Base-by-base conservation (phyloP, 2,797 vertebrate species). In the Darevskia mixta region DNA sequence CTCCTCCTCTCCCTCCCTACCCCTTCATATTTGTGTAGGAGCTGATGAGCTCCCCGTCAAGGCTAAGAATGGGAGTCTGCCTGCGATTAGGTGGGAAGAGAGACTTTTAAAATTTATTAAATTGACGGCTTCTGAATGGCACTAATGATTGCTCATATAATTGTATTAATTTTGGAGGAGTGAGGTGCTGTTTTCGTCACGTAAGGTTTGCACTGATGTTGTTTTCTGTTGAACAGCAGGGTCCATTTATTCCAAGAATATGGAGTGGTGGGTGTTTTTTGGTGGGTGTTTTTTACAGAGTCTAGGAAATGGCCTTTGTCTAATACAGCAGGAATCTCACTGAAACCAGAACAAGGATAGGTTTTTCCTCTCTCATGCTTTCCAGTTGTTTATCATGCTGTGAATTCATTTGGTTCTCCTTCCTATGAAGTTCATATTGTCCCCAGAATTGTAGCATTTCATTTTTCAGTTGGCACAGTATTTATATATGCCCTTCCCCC, bases 221-320 rank as follows among this genome's bases (percentile, higher is more conserved):
- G n/a, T 11, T 43, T 84, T 90, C 82, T n/a, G 0, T 81, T 87
- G 87, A 71, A 81, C 86, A 86, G 8, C 84, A 11, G 1, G 0
- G 83, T 49, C 85, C 71, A 71, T 94, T 80, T 76, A 81, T 85
- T 71, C 86, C 38, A 88, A 90, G 25, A 64, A 23, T 23, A 64
- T 64, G 17, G 61, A 23, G 49, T 55, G 61, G 18, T 64, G 61
- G 61, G 61, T 64, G 17, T 64, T 64, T 7, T 23, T 64, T 23
- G 49, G 11, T 13, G 49, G 13, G 11, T 49, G 2, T 49, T 79
- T 86, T 81, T 78, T 66, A 90, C 67, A 92, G 78, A 0, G 81
- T 88, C 79, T 18, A 88, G 83, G 87, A 49, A 84, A 61, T 32
- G 35, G 92, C 88, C 85, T 89, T 69, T 87, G 87, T 55, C 91